Conservation (phyloP, 2,797 vertebrate species). For the Sus cebifrons region DNA sequence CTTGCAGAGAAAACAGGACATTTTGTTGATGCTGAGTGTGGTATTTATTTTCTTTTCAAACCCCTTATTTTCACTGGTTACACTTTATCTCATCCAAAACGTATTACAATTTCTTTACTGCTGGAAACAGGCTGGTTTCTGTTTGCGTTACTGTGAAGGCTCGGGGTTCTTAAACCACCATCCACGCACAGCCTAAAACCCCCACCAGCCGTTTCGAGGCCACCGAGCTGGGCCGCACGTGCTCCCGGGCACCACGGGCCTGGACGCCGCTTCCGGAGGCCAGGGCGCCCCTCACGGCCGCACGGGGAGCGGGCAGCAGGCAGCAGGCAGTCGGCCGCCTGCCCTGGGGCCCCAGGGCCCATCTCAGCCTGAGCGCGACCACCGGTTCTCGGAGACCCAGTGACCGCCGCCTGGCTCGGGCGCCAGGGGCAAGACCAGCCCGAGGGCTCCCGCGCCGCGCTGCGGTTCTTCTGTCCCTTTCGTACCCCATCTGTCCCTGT, state of each 20-base stretch:
- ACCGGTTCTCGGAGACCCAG: not conserved
- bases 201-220: not conserved
- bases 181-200: accelerated
- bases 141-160: not conserved
- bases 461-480: not conserved
- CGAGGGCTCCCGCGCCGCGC: not conserved
- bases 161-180: not conserved
- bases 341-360: accelerated
- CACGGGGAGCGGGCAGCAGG: no score
- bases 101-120: no score
- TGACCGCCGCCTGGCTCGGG: no score
- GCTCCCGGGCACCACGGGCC: no score
- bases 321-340: no score
- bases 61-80: not conserved
- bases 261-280: not conserved
- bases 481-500: no score
- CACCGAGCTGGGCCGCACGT: accelerated
- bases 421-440: not conserved
- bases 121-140: not conserved
- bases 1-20: no score
- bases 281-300: not conserved
- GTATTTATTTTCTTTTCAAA: no score
- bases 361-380: not conserved
- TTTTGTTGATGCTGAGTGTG: no score
- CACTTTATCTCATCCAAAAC: accelerated